Evolutionary conservation across 2,113 vertebrate species (phyloP), one percentile per base, ranked within the genome.

Genomic region (Mormyrus lacerda): DNA sequence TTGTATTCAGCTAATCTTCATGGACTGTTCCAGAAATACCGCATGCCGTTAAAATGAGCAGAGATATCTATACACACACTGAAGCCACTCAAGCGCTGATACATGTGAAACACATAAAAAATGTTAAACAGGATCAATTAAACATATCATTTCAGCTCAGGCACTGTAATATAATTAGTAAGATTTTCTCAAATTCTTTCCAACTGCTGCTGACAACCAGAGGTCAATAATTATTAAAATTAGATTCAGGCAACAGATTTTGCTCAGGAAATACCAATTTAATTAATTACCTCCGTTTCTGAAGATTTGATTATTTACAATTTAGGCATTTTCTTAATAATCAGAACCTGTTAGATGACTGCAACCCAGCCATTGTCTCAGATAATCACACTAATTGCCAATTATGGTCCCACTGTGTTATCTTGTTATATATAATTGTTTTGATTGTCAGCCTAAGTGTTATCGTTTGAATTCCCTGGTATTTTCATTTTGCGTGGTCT

Each of bases 371-470:
- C 48, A 86, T 51, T 51, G 84, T 51, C 84, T 51, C 8, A 86
- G 48, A 86, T 86, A 86, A 53, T 35, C 39, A 51, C 84, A 86
- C 84, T 86, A 86, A 86, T 84, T 53, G 8, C 50, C 85, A 87
- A 87, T 87, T 87, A 87, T 19, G 17, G 85, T 53, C 85, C 21
- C 21, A 53, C 48, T 87, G 50, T 53, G 48, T 87, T 87, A 87
- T 87, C 50, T 87, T 53, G 48, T 53, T 87, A 53, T 51, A 47
- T 53, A 13, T 53, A 87, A 53, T 87, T 87, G 85, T 87, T 53
- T 87, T 35, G 48, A 87, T 53, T 87, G 50, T 87, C 85, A 87
- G 13, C 4, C 3, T 87, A 87, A 87, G n/a, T 55, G 47, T 53
- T 39, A 17, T 51, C 45, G n/a, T 85, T 47, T 86, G 27, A 86